Conservation (phyloP, 2,888 invertebrate genomes). For the Branchellion lobata region DNA sequence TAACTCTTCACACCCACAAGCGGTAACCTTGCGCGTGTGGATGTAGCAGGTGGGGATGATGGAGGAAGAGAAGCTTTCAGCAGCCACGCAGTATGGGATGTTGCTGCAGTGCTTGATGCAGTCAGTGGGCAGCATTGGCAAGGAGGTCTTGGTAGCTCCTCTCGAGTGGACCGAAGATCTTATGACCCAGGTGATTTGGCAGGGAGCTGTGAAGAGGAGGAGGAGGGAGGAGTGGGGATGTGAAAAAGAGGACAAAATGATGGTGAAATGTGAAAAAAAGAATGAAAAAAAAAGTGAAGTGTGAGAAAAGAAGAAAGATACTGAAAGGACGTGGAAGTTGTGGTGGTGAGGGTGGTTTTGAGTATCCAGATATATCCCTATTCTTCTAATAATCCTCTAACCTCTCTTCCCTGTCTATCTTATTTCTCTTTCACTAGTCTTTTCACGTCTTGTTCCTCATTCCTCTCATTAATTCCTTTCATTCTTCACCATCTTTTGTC, state of each 20-base stretch:
- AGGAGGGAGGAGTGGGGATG: background rate
- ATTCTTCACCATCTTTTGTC: too few species aligned
- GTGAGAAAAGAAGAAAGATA: background rate
- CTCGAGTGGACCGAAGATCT: background rate
- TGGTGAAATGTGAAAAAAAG: background rate
- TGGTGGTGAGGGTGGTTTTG: too few species aligned
- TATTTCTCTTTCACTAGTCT: too few species aligned
- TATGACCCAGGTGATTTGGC: conserved; percentile 13
- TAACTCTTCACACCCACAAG: too few species aligned
- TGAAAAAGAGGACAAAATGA: background rate
- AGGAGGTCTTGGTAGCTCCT: conserved; percentile 7
- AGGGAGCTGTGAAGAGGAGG: conserved; percentile 12
- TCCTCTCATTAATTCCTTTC: too few species aligned
- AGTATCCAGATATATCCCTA: too few species aligned
- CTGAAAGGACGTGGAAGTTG: background rate
- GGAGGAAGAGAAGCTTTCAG: background rate
- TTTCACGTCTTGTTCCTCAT: too few species aligned
- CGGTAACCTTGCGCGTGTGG: background rate
- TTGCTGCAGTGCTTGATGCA: conserved; percentile 17
- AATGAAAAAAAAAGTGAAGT: background rate
- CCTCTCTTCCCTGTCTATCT: too few species aligned
- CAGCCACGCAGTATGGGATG: conserved; percentile 12
- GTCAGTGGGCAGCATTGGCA: conserved; percentile 16
- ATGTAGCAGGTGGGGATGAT: conserved; percentile 3
- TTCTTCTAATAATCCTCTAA: too few species aligned